Percentiles rank a stretch among this genome's conserved stretches.
Conservation (phyloP, 2,797 vertebrate genomes). For the Coregonus ussuriensis region DNA sequence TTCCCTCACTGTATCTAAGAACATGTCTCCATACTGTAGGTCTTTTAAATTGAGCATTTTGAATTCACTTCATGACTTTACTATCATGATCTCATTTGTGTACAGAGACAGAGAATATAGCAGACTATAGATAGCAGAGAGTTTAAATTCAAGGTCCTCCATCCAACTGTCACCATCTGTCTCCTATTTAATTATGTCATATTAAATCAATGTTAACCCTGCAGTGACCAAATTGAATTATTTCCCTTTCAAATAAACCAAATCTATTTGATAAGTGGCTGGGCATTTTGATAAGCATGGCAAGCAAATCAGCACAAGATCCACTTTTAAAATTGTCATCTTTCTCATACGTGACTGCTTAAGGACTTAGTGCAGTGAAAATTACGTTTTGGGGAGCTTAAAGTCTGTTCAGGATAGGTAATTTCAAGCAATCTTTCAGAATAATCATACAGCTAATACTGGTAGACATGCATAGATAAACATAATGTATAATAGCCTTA, state of each 20-base stretch:
- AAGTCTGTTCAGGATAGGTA: constrained; percentile 24
- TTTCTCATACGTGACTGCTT: constrained; percentile 61
- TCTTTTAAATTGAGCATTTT: background rate
- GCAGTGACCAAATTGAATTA: constrained; percentile 64
- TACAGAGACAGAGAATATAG: background rate
- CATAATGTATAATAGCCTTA: constrained; percentile 44
- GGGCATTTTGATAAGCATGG: constrained; percentile 63
- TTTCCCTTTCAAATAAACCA: constrained; percentile 66
- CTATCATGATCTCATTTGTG: background rate
- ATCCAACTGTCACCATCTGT: constrained; percentile 53
- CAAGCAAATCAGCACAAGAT: constrained; percentile 54
- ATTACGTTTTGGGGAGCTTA: constrained; percentile 48
- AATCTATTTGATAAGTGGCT: constrained; percentile 69
- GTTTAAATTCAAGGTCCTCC: constrained; percentile 61
- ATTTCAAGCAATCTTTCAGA: constrained; percentile 31
- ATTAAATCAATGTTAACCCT: constrained; percentile 74
- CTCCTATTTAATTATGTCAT: constrained; percentile 72
- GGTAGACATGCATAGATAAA: constrained; percentile 19
- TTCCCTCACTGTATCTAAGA: too few relatives aligned
- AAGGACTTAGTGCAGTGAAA: constrained; percentile 34
- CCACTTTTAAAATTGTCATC: constrained; percentile 39
- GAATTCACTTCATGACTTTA: background rate
- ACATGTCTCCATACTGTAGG: background rate
- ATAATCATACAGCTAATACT: constrained; percentile 36
- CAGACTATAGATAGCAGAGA: constrained; percentile 37